phyloP scores from a whole-genome alignment of 2,797 vertebrate genomes.

The Triplophysa yarkandensis region DNA sequence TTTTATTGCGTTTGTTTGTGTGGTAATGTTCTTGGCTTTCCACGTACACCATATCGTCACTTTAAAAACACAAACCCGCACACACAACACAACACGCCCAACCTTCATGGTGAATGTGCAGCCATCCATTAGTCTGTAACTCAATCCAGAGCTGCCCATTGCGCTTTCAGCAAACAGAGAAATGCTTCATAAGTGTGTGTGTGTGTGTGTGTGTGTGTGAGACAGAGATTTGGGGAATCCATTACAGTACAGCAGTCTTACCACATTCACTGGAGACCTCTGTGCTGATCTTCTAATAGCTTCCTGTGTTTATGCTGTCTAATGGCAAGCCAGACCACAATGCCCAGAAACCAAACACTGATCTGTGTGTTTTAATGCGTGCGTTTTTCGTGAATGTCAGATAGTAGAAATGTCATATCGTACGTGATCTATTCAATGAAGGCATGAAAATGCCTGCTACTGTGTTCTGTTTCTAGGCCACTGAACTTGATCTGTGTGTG shows the following conservation, averaged over 20 bases:
- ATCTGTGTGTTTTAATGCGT: constrained; percentile 39
- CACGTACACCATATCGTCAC: not conserved
- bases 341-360: constrained; percentile 24
- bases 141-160: not conserved
- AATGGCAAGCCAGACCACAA: constrained; percentile 32
- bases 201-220: not conserved
- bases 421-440: constrained; percentile 7
- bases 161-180: constrained; percentile 18
- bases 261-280: constrained; percentile 30
- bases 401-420: constrained; percentile 36
- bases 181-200: constrained; percentile 1
- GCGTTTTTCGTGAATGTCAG: constrained; percentile 5
- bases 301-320: constrained; percentile 51
- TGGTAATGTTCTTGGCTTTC: not conserved
- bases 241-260: constrained; percentile 34
- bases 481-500: constrained; percentile 8
- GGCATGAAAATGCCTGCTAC: constrained; percentile 13
- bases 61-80: not conserved
- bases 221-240: constrained; percentile 11
- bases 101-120: constrained; percentile 1
- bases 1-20: not conserved
- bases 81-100: constrained; percentile 1
- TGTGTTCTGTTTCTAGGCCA: constrained; percentile 36
- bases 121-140: constrained; percentile 8
- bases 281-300: constrained; percentile 51